A percentile compares a stretch with the other conserved stretches of the same genome.
These are phyloP conservation scores for Sciurus carolinensis DNA, from an alignment of 2,797 vertebrate genomes.

Conservation along the genomic window DNA sequence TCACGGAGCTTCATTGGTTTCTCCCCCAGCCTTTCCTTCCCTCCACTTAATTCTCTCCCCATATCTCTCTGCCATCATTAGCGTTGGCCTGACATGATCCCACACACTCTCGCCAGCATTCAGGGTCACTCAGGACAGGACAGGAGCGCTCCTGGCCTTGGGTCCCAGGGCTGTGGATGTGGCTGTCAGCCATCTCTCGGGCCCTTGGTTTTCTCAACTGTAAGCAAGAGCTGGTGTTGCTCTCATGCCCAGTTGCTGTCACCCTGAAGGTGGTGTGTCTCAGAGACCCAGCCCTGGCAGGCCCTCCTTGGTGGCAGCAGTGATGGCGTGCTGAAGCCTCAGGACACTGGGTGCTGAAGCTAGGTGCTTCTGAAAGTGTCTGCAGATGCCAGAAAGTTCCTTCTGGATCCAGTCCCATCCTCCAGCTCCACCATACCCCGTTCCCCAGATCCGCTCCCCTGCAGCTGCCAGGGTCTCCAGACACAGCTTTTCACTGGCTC, in stretches of 20 bases:
- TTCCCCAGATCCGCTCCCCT: accelerated
- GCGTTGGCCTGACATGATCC: background rate
- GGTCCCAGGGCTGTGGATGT: accelerated
- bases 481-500: background rate
- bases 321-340: background rate
- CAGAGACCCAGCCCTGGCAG: accelerated
- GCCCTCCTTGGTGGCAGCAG: accelerated
- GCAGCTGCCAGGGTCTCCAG: accelerated
- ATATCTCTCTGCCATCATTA: background rate
- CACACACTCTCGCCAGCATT: accelerated
- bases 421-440: no score
- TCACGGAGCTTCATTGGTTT: no score
- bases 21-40: no score
- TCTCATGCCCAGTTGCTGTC: accelerated
- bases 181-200: background rate
- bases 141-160: accelerated
- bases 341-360: background rate
- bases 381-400: background rate
- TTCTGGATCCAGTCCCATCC: background rate
- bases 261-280: accelerated
- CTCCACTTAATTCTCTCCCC: no score
- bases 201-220: background rate
- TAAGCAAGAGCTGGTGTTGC: accelerated
- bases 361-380: background rate
- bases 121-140: background rate